Base-by-base conservation (phyloP, 2,797 vertebrate genomes). In the Cossypha heuglini region DNA sequence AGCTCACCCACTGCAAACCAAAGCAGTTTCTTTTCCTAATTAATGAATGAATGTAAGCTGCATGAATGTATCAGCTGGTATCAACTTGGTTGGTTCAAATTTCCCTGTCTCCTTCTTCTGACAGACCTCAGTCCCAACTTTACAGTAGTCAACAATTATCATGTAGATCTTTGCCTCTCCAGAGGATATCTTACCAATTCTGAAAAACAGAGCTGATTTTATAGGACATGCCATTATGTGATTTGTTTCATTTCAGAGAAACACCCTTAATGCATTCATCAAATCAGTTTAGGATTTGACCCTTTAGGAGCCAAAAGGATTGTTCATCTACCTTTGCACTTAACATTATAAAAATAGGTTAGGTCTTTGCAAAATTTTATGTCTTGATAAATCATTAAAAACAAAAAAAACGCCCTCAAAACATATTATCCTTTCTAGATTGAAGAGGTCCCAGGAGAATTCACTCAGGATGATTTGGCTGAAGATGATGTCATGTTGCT, bases 401-500 rank as follows among this genome's bases (percentile, higher is more conserved):
- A 25, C 8, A 20, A 52, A 45, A 45, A 38, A 48, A 43, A 17
- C 0, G 0, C 1, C 4, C 13, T 40, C 37, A 43, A 76, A 42
- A n/a, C 16, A 16, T 52, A 52, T 67, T 67, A 43, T 94, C 15
- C 13, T 26, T 97, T 97, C 88, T 83, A 99, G 99, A 98, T 99
- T 94, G 99, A 99, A 88, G 99, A 99, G 73, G 98, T 99, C 58
- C 99, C 99, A 12, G 99, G 98, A 95, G 99, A 99, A 87, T 99
- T 99, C 95, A 98, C 98, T n/a, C 99, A 99, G 96, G 99, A 99
- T 0, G 99, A 99, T 96, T 97, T 99, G 95, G 99, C 99, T 46
- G 99, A 99, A 97, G 99, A 99, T 86, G 99, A 99, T 59, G 99
- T 99, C 78, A 99, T 99, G 99, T 89, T 99, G 66, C 94, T 99